Evolutionary conservation across 2,797 vertebrate genomes (phyloP).

Genomic region (Pygocentrus nattereri): DNA sequence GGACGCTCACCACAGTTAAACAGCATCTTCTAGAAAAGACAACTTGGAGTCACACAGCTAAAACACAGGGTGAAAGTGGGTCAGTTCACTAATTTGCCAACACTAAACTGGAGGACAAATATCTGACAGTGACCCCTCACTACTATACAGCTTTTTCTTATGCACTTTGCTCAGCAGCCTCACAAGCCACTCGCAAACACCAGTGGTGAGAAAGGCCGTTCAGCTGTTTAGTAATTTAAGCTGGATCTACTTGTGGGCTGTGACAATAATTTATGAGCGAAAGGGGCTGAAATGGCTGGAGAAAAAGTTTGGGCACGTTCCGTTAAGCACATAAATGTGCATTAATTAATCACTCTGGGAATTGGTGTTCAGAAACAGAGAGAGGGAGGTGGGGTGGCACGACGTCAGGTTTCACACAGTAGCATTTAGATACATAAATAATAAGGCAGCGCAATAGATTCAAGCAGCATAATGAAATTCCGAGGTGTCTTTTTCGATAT

Average conservation of each 20-base stretch:
- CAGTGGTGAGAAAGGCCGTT: conserved; percentile 66
- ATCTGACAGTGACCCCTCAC: conserved; percentile 47
- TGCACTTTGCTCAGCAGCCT: conserved; percentile 69
- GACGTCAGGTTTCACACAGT: conserved; percentile 59
- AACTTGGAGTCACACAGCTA: not conserved
- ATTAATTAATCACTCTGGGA: conserved; percentile 79
- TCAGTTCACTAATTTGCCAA: conserved; percentile 35
- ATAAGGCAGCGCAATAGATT: conserved; percentile 65
- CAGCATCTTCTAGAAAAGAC: not conserved
- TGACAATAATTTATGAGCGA: conserved; percentile 73
- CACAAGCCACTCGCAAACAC: conserved; percentile 62
- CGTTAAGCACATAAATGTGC: conserved; percentile 73
- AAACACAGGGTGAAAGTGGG: not conserved
- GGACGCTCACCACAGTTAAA: not conserved
- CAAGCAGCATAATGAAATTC: conserved; percentile 9
- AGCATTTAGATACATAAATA: conserved; percentile 73
- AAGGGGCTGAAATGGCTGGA: conserved; percentile 37
- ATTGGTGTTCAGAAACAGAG: conserved; percentile 58
- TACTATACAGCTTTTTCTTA: conserved; percentile 38
- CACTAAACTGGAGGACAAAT: conserved; percentile 9
- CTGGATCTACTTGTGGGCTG: conserved; percentile 57
- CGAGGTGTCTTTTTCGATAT: not conserved
- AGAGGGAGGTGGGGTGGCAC: conserved; percentile 61
- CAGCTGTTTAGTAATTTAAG: conserved; percentile 74
- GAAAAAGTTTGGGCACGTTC: conserved; percentile 60